A percentile compares a stretch with the other conserved stretches of the same genome.
phyloP scores from a whole-genome alignment of 2,888 invertebrate species.

The Sthenelais limicola region DNA sequence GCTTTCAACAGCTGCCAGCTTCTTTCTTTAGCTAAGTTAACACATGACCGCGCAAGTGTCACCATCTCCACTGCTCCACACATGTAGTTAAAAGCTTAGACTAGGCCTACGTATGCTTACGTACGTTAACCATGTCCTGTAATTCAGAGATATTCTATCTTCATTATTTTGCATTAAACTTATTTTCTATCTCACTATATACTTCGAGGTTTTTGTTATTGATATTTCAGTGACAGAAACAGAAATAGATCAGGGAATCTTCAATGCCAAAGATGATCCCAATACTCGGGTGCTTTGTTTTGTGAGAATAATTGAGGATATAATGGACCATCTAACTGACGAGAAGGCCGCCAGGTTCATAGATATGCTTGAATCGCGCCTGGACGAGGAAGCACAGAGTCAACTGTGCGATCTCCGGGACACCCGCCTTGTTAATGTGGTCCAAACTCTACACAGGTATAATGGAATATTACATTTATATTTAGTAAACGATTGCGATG shows the following conservation, averaged over 20 bases:
- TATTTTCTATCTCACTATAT: too few species aligned
- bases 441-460: slow-evolving; percentile 45
- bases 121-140: too few species aligned
- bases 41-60: too few species aligned
- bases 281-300: slow-evolving; percentile 56
- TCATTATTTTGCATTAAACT: too few species aligned
- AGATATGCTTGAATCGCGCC: slow-evolving; percentile 52
- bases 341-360: slow-evolving; percentile 54
- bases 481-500: neutral
- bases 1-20: too few species aligned
- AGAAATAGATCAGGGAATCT: slow-evolving; percentile 52
- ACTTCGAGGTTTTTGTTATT: too few species aligned
- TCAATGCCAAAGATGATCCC: slow-evolving; percentile 52
- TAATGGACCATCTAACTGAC: slow-evolving; percentile 40
- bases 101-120: too few species aligned
- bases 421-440: slow-evolving; percentile 48
- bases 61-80: too few species aligned
- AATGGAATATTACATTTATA: neutral
- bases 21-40: too few species aligned
- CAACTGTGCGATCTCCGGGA: slow-evolving; percentile 55
- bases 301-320: slow-evolving; percentile 47
- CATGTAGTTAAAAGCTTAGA: too few species aligned
- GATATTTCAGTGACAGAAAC: slow-evolving; percentile 49
- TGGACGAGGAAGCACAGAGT: slow-evolving; percentile 56
- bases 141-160: too few species aligned